A percentile compares a stretch with the other conserved stretches of the same genome.
phyloP scores from a whole-genome alignment of 2,113 vertebrate species.

The Equus przewalskii region DNA sequence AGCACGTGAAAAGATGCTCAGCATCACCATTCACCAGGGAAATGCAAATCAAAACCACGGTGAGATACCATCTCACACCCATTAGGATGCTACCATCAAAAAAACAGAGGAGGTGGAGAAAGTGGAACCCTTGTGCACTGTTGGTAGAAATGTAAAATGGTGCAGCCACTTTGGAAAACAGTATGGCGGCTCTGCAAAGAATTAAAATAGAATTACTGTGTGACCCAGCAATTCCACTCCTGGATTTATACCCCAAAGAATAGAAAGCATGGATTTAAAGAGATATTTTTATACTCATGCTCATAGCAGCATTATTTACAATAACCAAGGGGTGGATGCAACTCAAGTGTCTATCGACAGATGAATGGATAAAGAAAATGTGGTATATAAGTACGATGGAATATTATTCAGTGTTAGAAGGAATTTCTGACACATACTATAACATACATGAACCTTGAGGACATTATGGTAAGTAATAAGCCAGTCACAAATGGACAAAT shows the following conservation, averaged over 20 bases:
- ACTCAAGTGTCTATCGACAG: background rate
- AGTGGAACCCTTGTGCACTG: background rate
- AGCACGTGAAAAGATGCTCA: background rate
- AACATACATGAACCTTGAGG: background rate
- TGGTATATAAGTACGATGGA: background rate
- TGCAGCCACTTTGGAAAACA: background rate
- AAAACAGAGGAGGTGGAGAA: background rate
- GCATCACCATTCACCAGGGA: background rate
- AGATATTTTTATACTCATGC: too few species aligned
- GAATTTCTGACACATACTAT: background rate
- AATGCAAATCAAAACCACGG: background rate
- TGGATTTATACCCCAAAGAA: background rate
- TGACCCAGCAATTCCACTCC: background rate
- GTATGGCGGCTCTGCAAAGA: background rate
- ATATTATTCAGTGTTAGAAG: background rate
- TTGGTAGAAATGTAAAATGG: background rate
- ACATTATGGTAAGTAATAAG: background rate
- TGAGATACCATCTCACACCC: background rate
- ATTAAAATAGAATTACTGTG: background rate
- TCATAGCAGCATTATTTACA: background rate
- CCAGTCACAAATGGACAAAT: background rate
- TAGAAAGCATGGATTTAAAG: background rate
- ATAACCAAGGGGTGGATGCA: background rate
- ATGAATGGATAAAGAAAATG: background rate
- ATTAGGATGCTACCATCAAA: background rate